A percentile compares a stretch with the other conserved stretches of the same genome.
phyloP scores from a whole-genome alignment of 2,797 vertebrate species.

The Anomalospiza imberbis region DNA sequence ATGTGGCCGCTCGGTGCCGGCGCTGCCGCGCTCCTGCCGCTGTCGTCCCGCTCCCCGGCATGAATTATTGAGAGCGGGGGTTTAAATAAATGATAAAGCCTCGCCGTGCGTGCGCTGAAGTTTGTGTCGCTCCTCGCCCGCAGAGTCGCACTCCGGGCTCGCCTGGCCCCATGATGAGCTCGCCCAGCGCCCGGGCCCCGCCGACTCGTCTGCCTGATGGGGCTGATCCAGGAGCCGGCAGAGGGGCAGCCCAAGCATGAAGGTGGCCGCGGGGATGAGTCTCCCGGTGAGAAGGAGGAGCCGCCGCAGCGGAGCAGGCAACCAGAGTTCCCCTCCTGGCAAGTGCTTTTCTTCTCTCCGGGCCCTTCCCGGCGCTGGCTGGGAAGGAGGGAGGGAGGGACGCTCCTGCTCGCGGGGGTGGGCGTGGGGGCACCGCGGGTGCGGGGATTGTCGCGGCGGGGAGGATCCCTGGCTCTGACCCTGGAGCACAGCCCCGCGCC shows the following conservation, averaged over 20 bases:
- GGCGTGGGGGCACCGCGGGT: background rate
- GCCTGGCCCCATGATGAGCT: conserved; percentile 68
- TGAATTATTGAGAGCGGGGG: conserved; percentile 60
- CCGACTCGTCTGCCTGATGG: conserved; percentile 65
- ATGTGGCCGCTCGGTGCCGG: conserved; percentile 44
- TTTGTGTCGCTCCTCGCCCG: conserved; percentile 63
- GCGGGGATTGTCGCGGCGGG: background rate
- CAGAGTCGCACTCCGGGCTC: conserved; percentile 57
- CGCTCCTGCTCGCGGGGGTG: background rate
- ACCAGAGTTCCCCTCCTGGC: conserved; percentile 70
- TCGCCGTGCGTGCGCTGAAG: conserved; percentile 17
- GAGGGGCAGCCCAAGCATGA: conserved; percentile 69
- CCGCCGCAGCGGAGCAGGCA: conserved; percentile 45
- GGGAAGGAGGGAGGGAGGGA: background rate
- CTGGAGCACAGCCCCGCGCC: background rate
- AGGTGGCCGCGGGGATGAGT: conserved; percentile 50
- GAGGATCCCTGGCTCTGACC: background rate
- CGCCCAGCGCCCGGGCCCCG: background rate
- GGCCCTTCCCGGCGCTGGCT: background rate
- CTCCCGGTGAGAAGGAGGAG: conserved; percentile 59
- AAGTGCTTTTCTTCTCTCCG: conserved; percentile 51
- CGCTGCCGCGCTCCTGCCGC: background rate
- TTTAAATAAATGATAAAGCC: conserved; percentile 40
- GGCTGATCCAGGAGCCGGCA: conserved; percentile 72
- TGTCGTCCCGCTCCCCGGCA: conserved; percentile 23